A percentile compares a stretch with the other conserved stretches of the same genome.
Evolutionary conservation across 2,113 vertebrate species (phyloP).

Genomic region (Chaetops frenatus): DNA sequence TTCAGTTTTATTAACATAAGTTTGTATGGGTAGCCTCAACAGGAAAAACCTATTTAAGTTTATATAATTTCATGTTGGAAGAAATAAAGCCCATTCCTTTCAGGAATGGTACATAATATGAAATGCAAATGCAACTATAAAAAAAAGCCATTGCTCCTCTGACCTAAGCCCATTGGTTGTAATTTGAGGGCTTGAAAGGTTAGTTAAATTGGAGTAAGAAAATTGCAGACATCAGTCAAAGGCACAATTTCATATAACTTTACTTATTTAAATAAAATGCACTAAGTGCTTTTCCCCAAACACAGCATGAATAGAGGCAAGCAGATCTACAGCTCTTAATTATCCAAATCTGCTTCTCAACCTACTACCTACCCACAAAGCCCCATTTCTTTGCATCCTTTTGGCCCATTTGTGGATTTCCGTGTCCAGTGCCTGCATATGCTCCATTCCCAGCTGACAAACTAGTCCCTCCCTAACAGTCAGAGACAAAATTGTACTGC

Average conservation of each 20-base stretch:
- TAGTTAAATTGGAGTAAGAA: neutral
- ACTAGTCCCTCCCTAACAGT: neutral
- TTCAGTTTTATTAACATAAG: neutral
- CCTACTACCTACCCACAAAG: neutral
- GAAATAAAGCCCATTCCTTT: neutral
- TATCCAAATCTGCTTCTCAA: neutral
- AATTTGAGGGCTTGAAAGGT: neutral
- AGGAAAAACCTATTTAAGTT: neutral
- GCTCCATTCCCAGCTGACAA: neutral
- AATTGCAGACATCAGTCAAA: neutral
- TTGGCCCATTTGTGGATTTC: neutral
- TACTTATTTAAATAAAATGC: neutral
- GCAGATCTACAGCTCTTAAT: neutral
- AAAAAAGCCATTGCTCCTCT: neutral
- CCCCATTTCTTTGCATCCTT: rapidly evolving
- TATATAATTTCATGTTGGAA: neutral
- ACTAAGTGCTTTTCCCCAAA: neutral
- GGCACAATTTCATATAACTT: neutral
- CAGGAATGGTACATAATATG: neutral
- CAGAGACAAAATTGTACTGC: neutral
- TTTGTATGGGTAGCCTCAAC: neutral
- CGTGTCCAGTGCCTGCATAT: neutral
- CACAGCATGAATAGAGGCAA: neutral
- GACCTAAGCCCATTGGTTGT: neutral
- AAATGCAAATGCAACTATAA: neutral